A percentile compares a stretch with the other conserved stretches of the same genome.
phyloP scores from a whole-genome alignment of 2,113 vertebrate species.

The Boulengeromyrus knoepffleri region DNA sequence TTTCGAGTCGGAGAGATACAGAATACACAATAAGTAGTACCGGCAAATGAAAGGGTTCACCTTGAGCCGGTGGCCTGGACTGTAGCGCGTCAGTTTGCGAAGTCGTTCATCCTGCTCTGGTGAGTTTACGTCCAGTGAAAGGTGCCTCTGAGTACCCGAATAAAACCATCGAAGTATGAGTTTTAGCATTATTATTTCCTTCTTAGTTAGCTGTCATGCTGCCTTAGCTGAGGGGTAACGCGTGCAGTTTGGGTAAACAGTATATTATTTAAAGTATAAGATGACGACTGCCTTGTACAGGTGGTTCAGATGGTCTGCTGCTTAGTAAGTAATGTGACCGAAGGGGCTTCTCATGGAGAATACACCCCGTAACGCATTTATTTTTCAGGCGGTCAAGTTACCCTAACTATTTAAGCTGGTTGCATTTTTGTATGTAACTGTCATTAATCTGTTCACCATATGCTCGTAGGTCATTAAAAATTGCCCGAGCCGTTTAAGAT shows the following conservation, averaged over 20 bases:
- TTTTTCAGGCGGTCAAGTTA: neutral
- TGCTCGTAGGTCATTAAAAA: neutral
- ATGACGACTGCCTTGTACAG: neutral
- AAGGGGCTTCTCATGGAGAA: neutral
- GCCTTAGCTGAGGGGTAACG: too few species aligned
- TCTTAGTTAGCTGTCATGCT: neutral
- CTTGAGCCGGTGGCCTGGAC: slow-evolving; percentile 3
- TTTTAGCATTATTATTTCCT: neutral
- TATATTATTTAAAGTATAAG: neutral
- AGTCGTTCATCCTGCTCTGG: slow-evolving; percentile 44
- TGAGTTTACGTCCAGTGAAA: slow-evolving; percentile 37
- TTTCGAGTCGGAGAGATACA: slow-evolving; percentile 30
- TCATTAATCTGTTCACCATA: neutral
- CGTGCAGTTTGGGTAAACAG: neutral
- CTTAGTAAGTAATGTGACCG: neutral
- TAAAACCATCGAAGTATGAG: neutral
- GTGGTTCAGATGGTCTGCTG: neutral
- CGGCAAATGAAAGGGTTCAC: slow-evolving; percentile 40
- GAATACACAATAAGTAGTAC: slow-evolving; percentile 55
- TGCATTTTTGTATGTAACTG: neutral
- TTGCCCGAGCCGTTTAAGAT: neutral
- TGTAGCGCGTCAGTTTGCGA: slow-evolving; percentile 38
- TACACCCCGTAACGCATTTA: neutral
- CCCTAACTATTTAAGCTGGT: neutral
- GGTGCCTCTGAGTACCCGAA: neutral